These are phyloP conservation scores for Rhynchonycteris naso DNA, from an alignment of 2,797 vertebrate genomes.

Conservation along the genomic window DNA sequence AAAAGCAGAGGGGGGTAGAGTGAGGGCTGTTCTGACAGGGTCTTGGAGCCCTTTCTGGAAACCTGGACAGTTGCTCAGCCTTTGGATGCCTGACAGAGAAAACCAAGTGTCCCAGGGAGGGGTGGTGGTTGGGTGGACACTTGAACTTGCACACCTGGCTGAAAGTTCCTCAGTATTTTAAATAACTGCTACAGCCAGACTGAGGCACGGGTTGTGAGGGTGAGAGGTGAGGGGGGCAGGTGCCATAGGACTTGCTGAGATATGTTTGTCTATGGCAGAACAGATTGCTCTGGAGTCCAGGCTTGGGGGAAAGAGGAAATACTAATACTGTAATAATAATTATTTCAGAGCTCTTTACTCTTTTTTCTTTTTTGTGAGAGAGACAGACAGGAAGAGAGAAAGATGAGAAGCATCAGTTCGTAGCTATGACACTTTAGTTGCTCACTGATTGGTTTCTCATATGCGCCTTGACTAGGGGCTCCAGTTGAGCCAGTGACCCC, in stretches of 20 bases:
- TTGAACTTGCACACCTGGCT: background rate
- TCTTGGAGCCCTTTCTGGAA: background rate
- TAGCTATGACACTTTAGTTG: no score
- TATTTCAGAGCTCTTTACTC: background rate
- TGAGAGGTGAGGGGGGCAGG: background rate
- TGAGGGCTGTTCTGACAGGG: background rate
- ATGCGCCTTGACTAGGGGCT: no score
- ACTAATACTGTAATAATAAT: background rate
- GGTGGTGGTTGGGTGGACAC: background rate
- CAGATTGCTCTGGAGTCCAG: background rate
- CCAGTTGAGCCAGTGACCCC: no score
- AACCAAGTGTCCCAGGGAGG: background rate
- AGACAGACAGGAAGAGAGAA: no score
- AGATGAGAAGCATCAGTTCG: no score
- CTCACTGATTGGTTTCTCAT: no score
- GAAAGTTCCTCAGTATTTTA: background rate
- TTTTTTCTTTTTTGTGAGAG: no score
- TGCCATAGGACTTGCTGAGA: background rate
- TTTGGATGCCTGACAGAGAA: background rate
- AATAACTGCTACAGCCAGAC: background rate
- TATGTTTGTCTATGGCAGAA: rapidly evolving
- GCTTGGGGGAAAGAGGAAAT: background rate
- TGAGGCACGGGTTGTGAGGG: background rate
- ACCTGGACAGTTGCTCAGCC: background rate
- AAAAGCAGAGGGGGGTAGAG: background rate